phyloP scores from a whole-genome alignment of 1,140 invertebrate species.

The Brachionus koreanus region DNA sequence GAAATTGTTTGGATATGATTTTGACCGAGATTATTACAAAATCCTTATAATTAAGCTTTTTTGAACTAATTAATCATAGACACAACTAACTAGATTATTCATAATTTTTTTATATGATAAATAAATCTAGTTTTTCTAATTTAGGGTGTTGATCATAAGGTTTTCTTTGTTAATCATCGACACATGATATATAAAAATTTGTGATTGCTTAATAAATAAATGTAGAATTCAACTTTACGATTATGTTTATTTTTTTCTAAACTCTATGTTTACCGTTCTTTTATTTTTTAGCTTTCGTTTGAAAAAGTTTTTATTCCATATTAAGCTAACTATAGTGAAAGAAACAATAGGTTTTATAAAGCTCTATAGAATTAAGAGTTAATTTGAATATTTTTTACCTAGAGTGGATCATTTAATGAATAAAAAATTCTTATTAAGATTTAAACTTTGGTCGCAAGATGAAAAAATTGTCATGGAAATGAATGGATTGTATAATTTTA shows the following conservation, averaged over 20 bases:
- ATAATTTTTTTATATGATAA: background rate
- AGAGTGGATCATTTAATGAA: no score
- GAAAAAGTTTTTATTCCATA: background rate
- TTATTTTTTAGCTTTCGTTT: background rate
- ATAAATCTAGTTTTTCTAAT: background rate
- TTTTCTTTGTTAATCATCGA: background rate
- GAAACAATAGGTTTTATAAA: no score
- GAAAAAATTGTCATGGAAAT: background rate
- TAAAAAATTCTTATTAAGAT: background rate
- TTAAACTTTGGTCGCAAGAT: background rate
- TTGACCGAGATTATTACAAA: constrained; percentile 2
- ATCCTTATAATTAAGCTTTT: background rate
- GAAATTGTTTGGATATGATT: background rate
- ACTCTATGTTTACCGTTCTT: background rate
- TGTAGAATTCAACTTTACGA: background rate
- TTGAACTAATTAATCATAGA: background rate
- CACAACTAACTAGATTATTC: background rate
- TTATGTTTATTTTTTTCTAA: background rate
- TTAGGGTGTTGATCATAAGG: background rate
- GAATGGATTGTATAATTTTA: background rate
- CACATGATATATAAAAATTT: background rate
- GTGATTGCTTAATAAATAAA: background rate
- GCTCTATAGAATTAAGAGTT: no score
- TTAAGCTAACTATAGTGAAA: background rate
- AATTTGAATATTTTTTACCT: no score